A percentile compares a stretch with the other conserved stretches of the same genome.
Evolutionary conservation across 1,140 invertebrate species (phyloP).

Genomic region (Eulimnadia texana): DNA sequence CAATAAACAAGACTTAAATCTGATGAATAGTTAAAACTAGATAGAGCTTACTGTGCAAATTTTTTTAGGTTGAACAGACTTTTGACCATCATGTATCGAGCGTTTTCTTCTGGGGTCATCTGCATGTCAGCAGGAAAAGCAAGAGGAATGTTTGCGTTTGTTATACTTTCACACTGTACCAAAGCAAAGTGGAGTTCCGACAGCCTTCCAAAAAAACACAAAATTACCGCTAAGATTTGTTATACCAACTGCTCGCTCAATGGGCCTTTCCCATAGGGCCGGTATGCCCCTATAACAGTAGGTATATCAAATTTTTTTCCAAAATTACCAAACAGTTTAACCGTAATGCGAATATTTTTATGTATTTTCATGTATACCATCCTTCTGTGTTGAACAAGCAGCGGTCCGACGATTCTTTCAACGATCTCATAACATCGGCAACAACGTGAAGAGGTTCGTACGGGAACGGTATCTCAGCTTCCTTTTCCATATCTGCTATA

Average conservation of each 20-base stretch:
- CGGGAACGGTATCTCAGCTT: not conserved
- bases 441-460: slow-evolving; percentile 5
- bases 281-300: too few relatives aligned
- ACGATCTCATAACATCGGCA: slow-evolving; percentile 6
- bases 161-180: slow-evolving; percentile 36
- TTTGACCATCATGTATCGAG: slow-evolving; percentile 64
- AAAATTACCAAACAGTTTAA: too few relatives aligned
- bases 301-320: too few relatives aligned
- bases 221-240: not conserved
- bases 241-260: not conserved
- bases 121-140: slow-evolving; percentile 29
- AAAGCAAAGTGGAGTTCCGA: slow-evolving; percentile 66
- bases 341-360: too few relatives aligned
- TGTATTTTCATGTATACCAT: slow-evolving; percentile 1
- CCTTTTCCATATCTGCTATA: not conserved
- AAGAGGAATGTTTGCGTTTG: slow-evolving; percentile 27
- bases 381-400: not conserved
- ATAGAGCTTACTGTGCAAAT: slow-evolving; percentile 46
- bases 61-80: slow-evolving; percentile 84
- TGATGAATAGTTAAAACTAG: not conserved
- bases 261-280: too few relatives aligned
- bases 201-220: slow-evolving; percentile 48
- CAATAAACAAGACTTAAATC: slow-evolving; percentile 14
- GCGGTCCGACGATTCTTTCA: not conserved
- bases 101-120: slow-evolving; percentile 40